Evolutionary conservation across 2,888 invertebrate genomes (phyloP).

Genomic region (Andricus curvator): DNA sequence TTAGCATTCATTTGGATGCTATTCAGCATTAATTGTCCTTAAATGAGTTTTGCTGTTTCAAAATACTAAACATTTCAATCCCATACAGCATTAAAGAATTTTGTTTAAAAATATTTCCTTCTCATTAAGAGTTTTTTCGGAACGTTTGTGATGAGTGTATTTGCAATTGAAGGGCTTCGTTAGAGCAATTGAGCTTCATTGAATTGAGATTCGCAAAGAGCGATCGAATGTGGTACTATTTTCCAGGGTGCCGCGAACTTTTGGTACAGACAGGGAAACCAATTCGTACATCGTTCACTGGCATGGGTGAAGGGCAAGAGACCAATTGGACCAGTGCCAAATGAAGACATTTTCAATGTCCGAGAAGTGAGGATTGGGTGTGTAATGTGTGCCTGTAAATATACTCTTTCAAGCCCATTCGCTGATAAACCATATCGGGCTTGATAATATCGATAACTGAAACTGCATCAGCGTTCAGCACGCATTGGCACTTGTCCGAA

Average conservation of each 20-base stretch:
- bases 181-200: not conserved
- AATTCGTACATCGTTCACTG: conserved; percentile 74
- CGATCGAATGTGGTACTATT: conserved; percentile 38
- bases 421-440: conserved; percentile 11
- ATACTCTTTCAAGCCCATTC: not conserved
- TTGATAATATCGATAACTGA: conserved; percentile 35
- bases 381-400: not conserved
- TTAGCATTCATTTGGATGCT: too few relatives aligned
- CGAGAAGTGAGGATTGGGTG: conserved; percentile 55
- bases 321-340: conserved; percentile 76
- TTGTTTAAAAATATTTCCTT: too few relatives aligned
- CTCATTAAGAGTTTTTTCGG: not conserved
- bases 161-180: not conserved
- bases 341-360: conserved; percentile 74
- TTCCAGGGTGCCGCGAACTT: conserved; percentile 55
- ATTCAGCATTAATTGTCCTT: too few relatives aligned
- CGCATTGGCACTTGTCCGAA: conserved; percentile 37
- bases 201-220: not conserved
- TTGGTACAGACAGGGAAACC: conserved; percentile 66
- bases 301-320: conserved; percentile 75
- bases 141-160: not conserved
- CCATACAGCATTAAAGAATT: too few relatives aligned
- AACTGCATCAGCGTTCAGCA: conserved; percentile 14
- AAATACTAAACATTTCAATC: too few relatives aligned
- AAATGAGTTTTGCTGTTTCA: too few relatives aligned